Evolutionary conservation across 35 echinoderm and acorn worm species (phyloP), one percentile per base, ranked within the genome.

Genomic region (Eucidaris tribuloides): DNA sequence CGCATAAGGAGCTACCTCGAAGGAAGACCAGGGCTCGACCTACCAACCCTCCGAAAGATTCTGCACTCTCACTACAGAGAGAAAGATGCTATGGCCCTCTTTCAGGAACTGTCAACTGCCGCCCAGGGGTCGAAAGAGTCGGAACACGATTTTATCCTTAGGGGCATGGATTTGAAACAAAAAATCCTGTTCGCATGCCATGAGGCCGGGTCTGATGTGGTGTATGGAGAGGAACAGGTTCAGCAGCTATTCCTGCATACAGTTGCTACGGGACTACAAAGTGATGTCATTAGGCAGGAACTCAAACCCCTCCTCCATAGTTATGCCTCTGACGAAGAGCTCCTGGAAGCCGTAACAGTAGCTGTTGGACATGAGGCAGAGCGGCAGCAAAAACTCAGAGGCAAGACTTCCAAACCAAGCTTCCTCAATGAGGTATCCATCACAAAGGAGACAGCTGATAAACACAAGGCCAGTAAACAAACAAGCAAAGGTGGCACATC

Each of bases 231-330:
- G 0, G 20, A 81, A 1, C 86, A 81, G 33, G 86, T 64, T 2
- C 76, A 89, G 41, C 20, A 71, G 27, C 81, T 89, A 61, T 89
- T 89, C 31, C 62, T 81, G 1, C 77, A 89, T 45, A 37, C 86
- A 17, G 46, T 70, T 31, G 33, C 45, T 4, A 89, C 61, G 3
- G 86, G 86, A 29, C 18, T 89, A 11, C 78, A 50, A 54, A 82
- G 44, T 28, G 78, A 88, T 19, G n/a, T 7, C 24, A 58, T 81
- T 35, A 54, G 45, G 11, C 61, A 81, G 7, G 50, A 88, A 19
- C 11, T 88, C n/a, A 46, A 80, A 27, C 85, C 85, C 13, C 58
- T 80, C 5, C 58, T 80, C 2, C 42, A 3, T 5, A 18, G 64
- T 15, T 4, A 14, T 11, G 80, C 42, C 5, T 50, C 86, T 14